Evolutionary conservation across 1,140 invertebrate genomes (phyloP), one percentile per base, ranked within the genome.

Genomic region (Drosophila sproati): DNA sequence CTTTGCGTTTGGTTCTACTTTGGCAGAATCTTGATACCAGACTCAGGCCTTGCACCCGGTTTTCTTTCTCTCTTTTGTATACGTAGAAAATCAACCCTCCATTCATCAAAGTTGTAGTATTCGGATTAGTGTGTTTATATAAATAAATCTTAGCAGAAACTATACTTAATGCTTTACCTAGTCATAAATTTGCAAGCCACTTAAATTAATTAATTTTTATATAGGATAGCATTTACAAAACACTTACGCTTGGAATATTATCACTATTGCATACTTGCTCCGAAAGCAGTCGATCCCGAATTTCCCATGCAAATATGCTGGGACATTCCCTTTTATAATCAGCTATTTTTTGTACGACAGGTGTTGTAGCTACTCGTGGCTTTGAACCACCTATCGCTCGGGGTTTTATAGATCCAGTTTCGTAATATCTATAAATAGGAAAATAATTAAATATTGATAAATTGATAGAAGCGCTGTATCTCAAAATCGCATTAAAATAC

Each of bases 221-320:
- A 56, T 4, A 56, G 5, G 3, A 48, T 8, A 29, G 6, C 32
- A 7, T 2, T 4, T 48, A 7, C 6, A 8, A 20, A 47, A 48
- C 93, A 98, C 98, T 99, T 94, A 99, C 99, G 93, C 98, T 99
- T 68, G 99, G 99, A 85, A 99, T 99, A 94, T 99, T 99, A 93
- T 99, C 99, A 93, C 98, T 98, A 93, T 97, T 99, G 94, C 99
- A 99, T 63, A 99, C 97, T 73, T 97, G 97, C 93, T 99, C 99
- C 55, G 97, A 97, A 28, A 99, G 94, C 62, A 99, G 95, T 92
- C 98, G 95, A 92, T 99, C 98, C 20, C 98, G 94, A 92, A 99
- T 99, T 94, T 99, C 98, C 98, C 98, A 99, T 4, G 98, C 98
- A 94, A 99, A 99, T 93, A 99, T 99, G 68, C 98, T 98, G 2